Evolutionary conservation across 2,888 invertebrate genomes (phyloP).

Genomic region (Ichneumon xanthorius): DNA sequence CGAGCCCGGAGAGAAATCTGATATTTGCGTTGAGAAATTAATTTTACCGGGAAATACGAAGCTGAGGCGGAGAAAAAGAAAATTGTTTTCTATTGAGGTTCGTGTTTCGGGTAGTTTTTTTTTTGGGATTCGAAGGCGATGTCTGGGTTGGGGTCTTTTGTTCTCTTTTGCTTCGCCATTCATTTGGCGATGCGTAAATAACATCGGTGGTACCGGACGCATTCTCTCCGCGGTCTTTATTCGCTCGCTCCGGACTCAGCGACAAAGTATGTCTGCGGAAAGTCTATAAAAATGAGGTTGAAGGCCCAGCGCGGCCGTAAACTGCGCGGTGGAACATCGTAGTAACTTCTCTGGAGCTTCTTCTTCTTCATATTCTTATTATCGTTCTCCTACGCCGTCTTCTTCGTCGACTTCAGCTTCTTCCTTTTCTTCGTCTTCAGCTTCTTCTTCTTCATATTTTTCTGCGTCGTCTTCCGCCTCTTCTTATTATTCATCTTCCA

Average conservation of each 20-base stretch:
- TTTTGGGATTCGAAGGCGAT: not conserved
- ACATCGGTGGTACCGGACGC: slow-evolving; percentile 54
- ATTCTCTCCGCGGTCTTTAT: slow-evolving; percentile 55
- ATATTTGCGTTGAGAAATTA: slow-evolving; percentile 14
- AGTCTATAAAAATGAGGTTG: slow-evolving; percentile 80
- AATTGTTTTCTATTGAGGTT: not conserved
- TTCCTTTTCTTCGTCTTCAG: not conserved
- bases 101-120: not conserved
- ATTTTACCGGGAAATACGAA: not conserved
- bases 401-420: too few relatives aligned
- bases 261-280: slow-evolving; percentile 53
- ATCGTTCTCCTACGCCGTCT: too few relatives aligned
- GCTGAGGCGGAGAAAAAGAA: not conserved
- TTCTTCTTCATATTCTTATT: slow-evolving; percentile 4
- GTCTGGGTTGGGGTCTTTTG: not conserved
- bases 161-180: not conserved
- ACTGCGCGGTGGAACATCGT: slow-evolving; percentile 70
- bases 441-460: slow-evolving; percentile 27
- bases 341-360: slow-evolving; percentile 69
- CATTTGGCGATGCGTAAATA: slow-evolving; percentile 24
- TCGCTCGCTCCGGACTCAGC: slow-evolving; percentile 54
- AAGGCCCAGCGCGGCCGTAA: slow-evolving; percentile 76
- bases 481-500: not conserved
- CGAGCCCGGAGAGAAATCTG: slow-evolving; percentile 6
- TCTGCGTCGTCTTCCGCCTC: too few relatives aligned